Conservation (phyloP, 2,797 vertebrate genomes). For the Somateria mollissima region DNA sequence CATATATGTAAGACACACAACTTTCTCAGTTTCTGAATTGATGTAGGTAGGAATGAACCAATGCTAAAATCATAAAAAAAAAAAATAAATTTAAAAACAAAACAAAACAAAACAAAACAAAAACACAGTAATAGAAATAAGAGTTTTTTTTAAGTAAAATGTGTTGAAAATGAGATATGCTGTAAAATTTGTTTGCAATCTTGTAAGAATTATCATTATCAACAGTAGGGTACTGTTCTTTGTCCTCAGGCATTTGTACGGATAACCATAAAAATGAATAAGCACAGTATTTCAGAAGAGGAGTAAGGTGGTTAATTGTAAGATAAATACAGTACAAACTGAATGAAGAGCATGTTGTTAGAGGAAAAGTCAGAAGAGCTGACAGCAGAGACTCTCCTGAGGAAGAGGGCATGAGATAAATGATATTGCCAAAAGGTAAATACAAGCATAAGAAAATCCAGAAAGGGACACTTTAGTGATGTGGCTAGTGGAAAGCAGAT, state of each 20-base stretch:
- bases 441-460: not conserved
- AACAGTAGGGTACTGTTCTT: not conserved
- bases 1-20: not conserved
- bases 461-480: not conserved
- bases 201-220: not conserved
- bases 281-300: not conserved
- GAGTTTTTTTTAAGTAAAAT: not conserved
- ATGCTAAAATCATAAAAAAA: not conserved
- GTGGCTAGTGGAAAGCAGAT: not conserved
- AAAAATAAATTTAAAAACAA: not conserved
- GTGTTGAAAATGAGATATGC: not conserved
- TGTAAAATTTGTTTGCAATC: not conserved
- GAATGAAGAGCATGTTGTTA: not conserved
- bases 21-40: not conserved
- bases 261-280: not conserved
- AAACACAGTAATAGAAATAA: not conserved
- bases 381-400: not conserved
- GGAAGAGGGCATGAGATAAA: not conserved
- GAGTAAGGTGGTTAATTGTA: not conserved
- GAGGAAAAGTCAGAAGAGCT: not conserved
- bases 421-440: not conserved
- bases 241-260: not conserved
- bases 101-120: not conserved
- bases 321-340: not conserved
- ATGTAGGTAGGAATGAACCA: not conserved